Evolutionary conservation across 2,888 invertebrate genomes (phyloP).

Genomic region (Drosophila gaucha): DNA sequence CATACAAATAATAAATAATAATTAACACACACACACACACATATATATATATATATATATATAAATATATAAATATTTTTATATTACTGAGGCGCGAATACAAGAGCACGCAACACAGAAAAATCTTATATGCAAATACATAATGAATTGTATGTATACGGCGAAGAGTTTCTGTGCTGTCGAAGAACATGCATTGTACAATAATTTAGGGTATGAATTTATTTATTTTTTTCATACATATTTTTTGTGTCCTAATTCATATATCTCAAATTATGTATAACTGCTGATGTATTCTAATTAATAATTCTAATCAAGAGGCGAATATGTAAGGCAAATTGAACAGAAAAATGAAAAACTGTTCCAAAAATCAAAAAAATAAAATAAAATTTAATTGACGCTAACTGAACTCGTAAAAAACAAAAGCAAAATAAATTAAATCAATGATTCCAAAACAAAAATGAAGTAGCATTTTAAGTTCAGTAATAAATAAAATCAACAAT

Average conservation of each 20-base stretch:
- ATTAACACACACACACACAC: constrained; percentile 11
- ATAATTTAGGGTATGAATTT: constrained; percentile 42
- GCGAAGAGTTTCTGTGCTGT: not conserved
- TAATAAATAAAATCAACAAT: constrained; percentile 26
- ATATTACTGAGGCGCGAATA: not conserved
- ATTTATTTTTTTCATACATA: constrained; percentile 5
- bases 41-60: constrained; percentile 22
- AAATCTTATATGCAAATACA: not conserved
- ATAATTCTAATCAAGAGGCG: constrained; percentile 1
- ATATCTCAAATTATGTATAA: constrained; percentile 19
- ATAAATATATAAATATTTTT: constrained; percentile 15
- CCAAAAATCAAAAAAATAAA: not conserved
- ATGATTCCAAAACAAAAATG: constrained; percentile 40
- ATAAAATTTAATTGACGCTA: constrained; percentile 21
- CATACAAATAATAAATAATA: constrained; percentile 19
- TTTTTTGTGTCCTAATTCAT: constrained; percentile 11
- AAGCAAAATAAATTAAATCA: too few relatives aligned
- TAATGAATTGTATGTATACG: too few relatives aligned
- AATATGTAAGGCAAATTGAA: constrained; percentile 2
- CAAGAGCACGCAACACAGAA: not conserved
- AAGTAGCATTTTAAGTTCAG: constrained; percentile 39
- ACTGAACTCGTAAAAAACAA: too few relatives aligned
- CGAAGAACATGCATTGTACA: constrained; percentile 48
- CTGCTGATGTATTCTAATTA: constrained; percentile 21
- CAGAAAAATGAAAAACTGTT: not conserved